Conservation (phyloP, 2,888 invertebrate species). For the Conus canariensis region DNA sequence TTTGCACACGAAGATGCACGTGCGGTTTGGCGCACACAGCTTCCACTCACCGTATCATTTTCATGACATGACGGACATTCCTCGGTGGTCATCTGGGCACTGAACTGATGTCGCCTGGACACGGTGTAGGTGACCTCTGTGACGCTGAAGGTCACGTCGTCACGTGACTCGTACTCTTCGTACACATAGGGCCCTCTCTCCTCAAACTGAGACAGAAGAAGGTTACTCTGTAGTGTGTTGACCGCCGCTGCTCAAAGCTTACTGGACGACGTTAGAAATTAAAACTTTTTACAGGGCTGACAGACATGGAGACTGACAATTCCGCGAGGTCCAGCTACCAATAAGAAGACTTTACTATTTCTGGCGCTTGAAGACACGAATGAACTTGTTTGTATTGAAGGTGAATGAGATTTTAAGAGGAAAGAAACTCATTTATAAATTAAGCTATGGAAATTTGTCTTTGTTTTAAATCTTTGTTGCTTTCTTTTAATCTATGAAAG, state of each 20-base stretch:
- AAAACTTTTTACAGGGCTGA: too few relatives aligned
- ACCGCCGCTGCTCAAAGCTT: background rate
- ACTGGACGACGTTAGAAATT: background rate
- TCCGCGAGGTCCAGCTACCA: too few relatives aligned
- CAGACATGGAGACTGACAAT: too few relatives aligned
- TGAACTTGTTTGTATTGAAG: too few relatives aligned
- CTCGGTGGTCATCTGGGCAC: conserved; percentile 37
- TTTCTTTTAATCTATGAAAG: too few relatives aligned
- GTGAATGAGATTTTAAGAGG: too few relatives aligned
- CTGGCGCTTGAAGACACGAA: too few relatives aligned
- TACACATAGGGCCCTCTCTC: conserved; percentile 59
- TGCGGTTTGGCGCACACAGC: background rate
- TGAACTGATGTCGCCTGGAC: conserved; percentile 50
- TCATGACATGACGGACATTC: conserved; percentile 45
- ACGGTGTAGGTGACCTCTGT: conserved; percentile 50
- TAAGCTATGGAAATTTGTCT: too few relatives aligned
- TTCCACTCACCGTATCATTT: conserved; percentile 43
- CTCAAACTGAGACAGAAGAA: conserved; percentile 47
- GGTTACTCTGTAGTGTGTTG: background rate
- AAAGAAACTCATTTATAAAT: too few relatives aligned
- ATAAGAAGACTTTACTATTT: too few relatives aligned
- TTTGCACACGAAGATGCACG: too few relatives aligned
- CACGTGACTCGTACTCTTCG: conserved; percentile 48
- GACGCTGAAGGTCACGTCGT: conserved; percentile 53
- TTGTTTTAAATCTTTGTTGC: too few relatives aligned